Percentiles rank a stretch among this genome's conserved stretches.
Evolutionary conservation across 2,888 invertebrate genomes (phyloP).

Genomic region (Danaus chrysippus): DNA sequence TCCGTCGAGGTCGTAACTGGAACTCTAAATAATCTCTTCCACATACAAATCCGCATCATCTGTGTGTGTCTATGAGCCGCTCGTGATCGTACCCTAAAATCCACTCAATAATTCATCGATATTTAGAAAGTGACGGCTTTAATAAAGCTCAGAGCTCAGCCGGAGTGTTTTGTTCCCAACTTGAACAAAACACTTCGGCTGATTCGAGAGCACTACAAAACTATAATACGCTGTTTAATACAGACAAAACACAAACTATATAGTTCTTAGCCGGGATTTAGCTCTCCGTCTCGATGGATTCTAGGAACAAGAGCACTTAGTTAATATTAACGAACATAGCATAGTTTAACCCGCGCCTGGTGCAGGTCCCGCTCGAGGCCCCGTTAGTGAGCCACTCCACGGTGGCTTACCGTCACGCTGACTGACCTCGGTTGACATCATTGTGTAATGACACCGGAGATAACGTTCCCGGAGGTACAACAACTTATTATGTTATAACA

Average conservation of each 20-base stretch:
- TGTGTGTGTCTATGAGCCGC: no score
- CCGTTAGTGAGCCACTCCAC: not conserved
- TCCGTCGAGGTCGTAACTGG: no score
- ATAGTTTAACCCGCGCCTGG: no score
- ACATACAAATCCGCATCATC: no score
- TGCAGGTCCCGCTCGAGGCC: not conserved
- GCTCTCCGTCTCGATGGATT: no score
- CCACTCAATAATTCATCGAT: not conserved
- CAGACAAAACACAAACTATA: no score
- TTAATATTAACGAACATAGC: no score
- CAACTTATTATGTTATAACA: not conserved
- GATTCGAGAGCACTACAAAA: not conserved
- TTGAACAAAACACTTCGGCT: not conserved
- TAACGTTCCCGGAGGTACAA: no score
- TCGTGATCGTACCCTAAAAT: not conserved
- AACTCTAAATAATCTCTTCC: no score
- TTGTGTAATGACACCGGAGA: not conserved
- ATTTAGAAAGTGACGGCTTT: constrained; percentile 2
- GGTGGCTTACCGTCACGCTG: constrained; percentile 4
- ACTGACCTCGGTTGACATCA: not conserved
- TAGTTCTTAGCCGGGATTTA: no score
- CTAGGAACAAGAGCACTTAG: no score
- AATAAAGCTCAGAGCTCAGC: not conserved
- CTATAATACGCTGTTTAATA: no score
- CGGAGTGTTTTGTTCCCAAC: not conserved